These are phyloP conservation scores for Cheirogaleus major DNA, from an alignment of 2,797 vertebrate species.

Conservation along the genomic window DNA sequence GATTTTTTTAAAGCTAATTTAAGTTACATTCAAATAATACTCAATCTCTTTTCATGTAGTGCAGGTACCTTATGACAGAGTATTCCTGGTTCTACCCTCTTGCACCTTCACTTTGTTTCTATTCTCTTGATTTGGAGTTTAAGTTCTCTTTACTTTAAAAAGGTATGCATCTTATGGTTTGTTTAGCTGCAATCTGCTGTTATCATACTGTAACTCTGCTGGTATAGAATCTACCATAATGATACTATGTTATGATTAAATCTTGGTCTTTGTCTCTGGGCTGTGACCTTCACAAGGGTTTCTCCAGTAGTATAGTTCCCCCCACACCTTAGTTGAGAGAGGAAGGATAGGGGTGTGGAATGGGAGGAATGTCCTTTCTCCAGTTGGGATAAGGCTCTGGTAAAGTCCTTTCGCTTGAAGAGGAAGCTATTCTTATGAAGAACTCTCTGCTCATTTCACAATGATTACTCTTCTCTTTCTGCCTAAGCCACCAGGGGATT, in stretches of 20 bases:
- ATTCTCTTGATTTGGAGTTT: background rate
- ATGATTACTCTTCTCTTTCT: background rate
- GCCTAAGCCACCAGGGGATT: background rate
- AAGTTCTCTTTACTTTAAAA: background rate
- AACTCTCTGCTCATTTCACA: background rate
- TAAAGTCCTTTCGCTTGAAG: background rate
- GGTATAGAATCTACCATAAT: background rate
- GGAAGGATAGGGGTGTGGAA: background rate
- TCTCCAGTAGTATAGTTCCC: background rate
- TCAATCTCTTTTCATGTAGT: background rate
- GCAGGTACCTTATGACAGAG: background rate
- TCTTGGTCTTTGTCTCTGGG: background rate
- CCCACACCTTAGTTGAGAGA: background rate
- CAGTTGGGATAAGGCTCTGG: background rate
- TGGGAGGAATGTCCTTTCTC: background rate
- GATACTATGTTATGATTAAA: background rate
- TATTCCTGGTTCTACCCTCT: background rate
- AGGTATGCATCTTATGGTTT: background rate
- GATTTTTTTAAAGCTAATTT: background rate
- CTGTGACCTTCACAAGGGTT: background rate
- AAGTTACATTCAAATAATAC: background rate
- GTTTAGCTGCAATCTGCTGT: background rate
- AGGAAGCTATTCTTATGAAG: background rate
- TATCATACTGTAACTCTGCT: background rate
- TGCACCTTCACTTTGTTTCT: background rate